phyloP scores from a whole-genome alignment of 2,113 vertebrate species.

The Antigone vipio region DNA sequence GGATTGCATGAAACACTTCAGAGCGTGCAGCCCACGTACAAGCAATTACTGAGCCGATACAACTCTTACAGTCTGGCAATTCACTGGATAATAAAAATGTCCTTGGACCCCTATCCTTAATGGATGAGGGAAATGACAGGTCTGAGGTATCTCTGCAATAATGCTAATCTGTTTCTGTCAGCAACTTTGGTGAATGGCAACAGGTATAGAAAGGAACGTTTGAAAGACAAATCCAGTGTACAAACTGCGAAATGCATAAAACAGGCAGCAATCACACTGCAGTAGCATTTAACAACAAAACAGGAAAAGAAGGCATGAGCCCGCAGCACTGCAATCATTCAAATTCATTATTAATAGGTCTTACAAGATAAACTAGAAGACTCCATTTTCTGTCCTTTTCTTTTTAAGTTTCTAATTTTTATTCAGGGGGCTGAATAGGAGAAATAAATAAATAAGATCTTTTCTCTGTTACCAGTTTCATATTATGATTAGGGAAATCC shows the following conservation, averaged over 20 bases:
- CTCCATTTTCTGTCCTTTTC: background rate
- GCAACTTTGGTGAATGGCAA: background rate
- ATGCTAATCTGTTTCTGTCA: background rate
- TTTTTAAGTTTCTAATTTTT: background rate
- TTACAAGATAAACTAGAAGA: background rate
- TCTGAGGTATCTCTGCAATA: background rate
- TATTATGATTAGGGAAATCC: background rate
- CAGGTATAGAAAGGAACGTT: background rate
- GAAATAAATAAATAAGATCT: background rate
- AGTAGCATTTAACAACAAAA: background rate
- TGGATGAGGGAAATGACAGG: background rate
- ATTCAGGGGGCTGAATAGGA: background rate
- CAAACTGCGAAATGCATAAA: background rate
- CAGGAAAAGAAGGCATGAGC: background rate
- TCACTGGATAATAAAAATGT: background rate
- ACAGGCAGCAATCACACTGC: background rate
- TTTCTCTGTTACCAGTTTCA: background rate
- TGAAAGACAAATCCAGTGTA: background rate
- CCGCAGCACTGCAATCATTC: fast-evolving
- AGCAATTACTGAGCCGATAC: background rate
- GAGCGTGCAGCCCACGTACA: background rate
- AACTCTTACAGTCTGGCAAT: background rate
- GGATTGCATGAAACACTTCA: background rate
- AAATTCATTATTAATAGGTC: background rate
- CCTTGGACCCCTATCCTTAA: background rate